These are phyloP conservation scores for Reticulitermes speratus DNA, from an alignment of 1,140 invertebrate genomes.

Conservation along the genomic window DNA sequence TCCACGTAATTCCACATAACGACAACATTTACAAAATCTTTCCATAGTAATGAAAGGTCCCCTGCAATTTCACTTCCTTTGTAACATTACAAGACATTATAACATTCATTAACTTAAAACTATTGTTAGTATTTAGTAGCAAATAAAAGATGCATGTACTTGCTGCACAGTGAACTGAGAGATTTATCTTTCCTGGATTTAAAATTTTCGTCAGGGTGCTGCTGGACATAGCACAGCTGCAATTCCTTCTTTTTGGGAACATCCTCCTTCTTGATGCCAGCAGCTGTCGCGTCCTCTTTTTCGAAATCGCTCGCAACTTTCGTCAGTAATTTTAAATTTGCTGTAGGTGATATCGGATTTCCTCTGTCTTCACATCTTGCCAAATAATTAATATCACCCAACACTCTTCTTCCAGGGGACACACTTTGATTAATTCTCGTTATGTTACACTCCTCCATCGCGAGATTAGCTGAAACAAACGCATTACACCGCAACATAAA, in stretches of 20 bases:
- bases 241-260: not conserved
- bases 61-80: not conserved
- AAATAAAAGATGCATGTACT: not conserved
- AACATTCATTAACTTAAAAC: not conserved
- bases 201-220: not conserved
- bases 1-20: not conserved
- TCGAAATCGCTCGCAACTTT: constrained; percentile 21
- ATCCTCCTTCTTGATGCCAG: not conserved
- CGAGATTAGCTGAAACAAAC: not conserved
- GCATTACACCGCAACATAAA: not conserved
- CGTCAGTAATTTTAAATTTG: constrained; percentile 24
- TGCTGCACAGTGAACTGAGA: not conserved
- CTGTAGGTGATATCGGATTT: constrained; percentile 18
- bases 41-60: not conserved
- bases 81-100: not conserved
- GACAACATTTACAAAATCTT: not conserved
- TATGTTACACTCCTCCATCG: not conserved
- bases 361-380: not conserved
- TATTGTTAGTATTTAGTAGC: not conserved
- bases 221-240: not conserved
- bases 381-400: not conserved
- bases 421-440: not conserved
- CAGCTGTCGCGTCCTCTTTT: not conserved
- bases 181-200: not conserved
- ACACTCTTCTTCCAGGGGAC: not conserved